phyloP scores from a whole-genome alignment of 2,797 vertebrate genomes.

The Anguilla megastoma region DNA sequence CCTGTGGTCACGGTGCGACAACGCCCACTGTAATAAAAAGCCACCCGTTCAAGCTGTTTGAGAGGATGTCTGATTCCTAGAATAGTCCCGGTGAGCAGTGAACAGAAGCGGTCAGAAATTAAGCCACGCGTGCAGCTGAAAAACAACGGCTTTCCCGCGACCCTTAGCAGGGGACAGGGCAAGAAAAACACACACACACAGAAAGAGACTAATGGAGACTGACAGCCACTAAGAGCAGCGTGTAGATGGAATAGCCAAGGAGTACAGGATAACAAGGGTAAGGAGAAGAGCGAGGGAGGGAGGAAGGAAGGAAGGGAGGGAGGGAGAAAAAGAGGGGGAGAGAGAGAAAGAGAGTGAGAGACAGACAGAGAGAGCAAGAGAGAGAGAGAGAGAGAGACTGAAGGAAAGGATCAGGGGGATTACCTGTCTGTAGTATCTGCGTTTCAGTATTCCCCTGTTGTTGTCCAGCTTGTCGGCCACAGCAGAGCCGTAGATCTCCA shows the following conservation, averaged over 20 bases:
- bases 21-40: not conserved
- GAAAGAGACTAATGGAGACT: not conserved
- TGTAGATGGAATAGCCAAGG: not conserved
- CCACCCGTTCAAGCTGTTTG: not conserved
- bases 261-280: not conserved
- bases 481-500: constrained; percentile 81
- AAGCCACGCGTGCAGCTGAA: not conserved
- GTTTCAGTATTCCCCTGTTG: constrained; percentile 74
- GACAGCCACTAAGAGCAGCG: not conserved
- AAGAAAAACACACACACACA: not conserved
- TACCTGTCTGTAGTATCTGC: constrained; percentile 81
- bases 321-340: not conserved
- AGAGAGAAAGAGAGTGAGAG: not conserved
- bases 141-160: not conserved
- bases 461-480: constrained; percentile 80
- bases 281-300: not conserved
- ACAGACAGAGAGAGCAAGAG: not conserved
- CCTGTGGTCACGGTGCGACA: not conserved
- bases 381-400: not conserved
- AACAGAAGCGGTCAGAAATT: not conserved
- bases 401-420: not conserved
- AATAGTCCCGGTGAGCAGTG: not conserved
- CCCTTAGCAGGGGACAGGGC: not conserved
- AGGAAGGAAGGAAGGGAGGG: not conserved
- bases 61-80: not conserved